Evolutionary conservation across 1,140 invertebrate genomes (phyloP), one percentile per base, ranked within the genome.

Genomic region (Hesperophylax magnus): DNA sequence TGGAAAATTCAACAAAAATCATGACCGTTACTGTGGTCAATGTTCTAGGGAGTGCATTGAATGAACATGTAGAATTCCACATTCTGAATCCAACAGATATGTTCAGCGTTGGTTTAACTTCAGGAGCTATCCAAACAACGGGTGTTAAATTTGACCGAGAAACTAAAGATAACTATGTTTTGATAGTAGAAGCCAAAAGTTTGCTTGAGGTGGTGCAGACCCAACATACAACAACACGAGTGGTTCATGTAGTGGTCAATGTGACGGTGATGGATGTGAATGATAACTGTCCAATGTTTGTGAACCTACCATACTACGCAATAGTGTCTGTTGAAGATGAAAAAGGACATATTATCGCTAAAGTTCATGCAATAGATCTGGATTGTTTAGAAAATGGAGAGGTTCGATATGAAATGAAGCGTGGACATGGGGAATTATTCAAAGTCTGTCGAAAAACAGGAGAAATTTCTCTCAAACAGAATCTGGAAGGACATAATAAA

Each of bases 51-150:
- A 95, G 92, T 85, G 91, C 91, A 11, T 88, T 97, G 15, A 95
- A 96, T 86, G 96, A 97, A 87, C 95, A 97, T 86, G 89, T 97
- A 0, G 90, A 93, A 79, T 98, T 97, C 87, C 90, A 90, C 34
- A 95, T 98, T 76, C 89, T 97, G 2, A 98, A 98, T 91, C 96
- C 96, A 0, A 96, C 94, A 0, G 91, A 94, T 69, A 93, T 96
- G 91, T 98, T 98, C 87, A 91, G 91, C 52, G 97, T 98, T 86
- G 96, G 97, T 60, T 86, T 91, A 34, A 96, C 95, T 11, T 97
- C 97, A 15, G 96, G 96, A 14, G 94, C 93, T 14, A 93, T 96
- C 54, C 91, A 92, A 83, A 97, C 96, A 0, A 96, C 95, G 2
- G 95, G 95, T 1, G 88, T 91, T 52, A 91, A 93, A 80, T 96